A percentile compares a stretch with the other conserved stretches of the same genome.
phyloP scores from a whole-genome alignment of 2,888 invertebrate genomes.

The Drosophila heteroneura region DNA sequence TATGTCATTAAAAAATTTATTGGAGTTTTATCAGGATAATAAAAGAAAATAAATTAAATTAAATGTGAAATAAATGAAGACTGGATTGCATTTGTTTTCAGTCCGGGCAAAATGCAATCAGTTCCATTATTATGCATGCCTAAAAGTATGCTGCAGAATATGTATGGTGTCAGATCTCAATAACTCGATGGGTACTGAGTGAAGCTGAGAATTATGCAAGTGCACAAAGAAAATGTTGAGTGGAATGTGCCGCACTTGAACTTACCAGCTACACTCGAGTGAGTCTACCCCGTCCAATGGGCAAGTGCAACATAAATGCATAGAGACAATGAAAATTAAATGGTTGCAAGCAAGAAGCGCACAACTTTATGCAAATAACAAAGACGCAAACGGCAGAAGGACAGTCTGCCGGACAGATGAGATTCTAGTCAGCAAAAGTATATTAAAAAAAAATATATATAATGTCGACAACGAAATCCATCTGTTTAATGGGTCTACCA shows the following conservation, averaged over 20 bases:
- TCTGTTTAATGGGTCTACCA: slow-evolving; percentile 72
- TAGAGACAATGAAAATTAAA: slow-evolving; percentile 78
- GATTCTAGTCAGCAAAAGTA: slow-evolving; percentile 37
- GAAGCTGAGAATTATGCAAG: slow-evolving; percentile 22
- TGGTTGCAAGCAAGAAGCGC: slow-evolving; percentile 59
- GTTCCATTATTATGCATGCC: background rate
- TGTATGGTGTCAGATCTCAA: background rate
- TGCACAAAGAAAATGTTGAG: slow-evolving; percentile 31
- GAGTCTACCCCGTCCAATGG: slow-evolving; percentile 30
- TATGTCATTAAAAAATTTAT: background rate
- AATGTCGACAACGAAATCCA: slow-evolving; percentile 76
- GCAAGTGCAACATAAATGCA: slow-evolving; percentile 78
- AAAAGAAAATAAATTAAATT: background rate
- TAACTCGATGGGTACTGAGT: slow-evolving; percentile 1
- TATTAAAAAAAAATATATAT: slow-evolving; percentile 49
- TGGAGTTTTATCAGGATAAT: background rate
- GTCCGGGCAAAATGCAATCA: background rate
- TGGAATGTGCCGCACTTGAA: slow-evolving; percentile 49
- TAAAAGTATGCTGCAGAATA: slow-evolving; percentile 36
- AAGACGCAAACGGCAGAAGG: slow-evolving; percentile 17
- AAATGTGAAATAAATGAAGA: background rate
- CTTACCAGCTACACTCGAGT: slow-evolving; percentile 61
- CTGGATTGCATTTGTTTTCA: background rate
- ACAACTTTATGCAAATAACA: slow-evolving; percentile 68
- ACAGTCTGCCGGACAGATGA: slow-evolving; percentile 28